Conservation (phyloP, 2,113 vertebrate species). For the Peromyscus maniculatus region DNA sequence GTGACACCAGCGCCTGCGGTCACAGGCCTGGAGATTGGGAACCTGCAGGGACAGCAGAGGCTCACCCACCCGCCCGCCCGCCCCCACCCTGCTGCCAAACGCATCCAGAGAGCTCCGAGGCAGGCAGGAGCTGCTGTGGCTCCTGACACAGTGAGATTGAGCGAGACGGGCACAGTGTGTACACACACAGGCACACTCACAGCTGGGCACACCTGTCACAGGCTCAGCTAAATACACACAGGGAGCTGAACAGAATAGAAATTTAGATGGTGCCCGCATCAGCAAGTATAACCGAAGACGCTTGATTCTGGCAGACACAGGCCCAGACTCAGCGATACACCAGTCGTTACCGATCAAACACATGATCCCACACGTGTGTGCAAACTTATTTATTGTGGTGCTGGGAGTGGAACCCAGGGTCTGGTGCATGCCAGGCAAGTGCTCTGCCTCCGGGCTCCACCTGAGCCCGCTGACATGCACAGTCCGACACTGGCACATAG, state of each 20-base stretch:
- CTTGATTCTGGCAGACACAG: neutral
- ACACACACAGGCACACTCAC: neutral
- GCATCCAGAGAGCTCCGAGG: constrained; percentile 56
- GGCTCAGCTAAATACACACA: neutral
- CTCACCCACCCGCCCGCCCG: rapidly evolving
- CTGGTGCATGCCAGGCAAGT: neutral
- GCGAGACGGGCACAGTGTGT: neutral
- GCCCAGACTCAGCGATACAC: neutral
- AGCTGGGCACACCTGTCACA: constrained; percentile 38
- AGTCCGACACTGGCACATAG: neutral
- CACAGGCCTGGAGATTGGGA: constrained; percentile 33
- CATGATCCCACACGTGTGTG: neutral
- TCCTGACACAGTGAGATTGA: constrained; percentile 47
- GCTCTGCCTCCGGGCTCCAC: neutral
- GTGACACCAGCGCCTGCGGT: constrained; percentile 47
- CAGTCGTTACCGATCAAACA: neutral
- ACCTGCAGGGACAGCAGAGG: constrained; percentile 68
- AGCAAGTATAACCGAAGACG: neutral
- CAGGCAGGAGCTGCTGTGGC: constrained; percentile 33
- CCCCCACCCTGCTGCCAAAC: neutral
- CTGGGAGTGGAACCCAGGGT: neutral
- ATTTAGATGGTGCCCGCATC: neutral
- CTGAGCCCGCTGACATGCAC: neutral
- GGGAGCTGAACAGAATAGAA: constrained; percentile 24
- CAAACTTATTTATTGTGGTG: neutral